These are phyloP conservation scores for Melanotaenia nigrans DNA, from an alignment of 2,797 vertebrate genomes.

Conservation along the genomic window DNA sequence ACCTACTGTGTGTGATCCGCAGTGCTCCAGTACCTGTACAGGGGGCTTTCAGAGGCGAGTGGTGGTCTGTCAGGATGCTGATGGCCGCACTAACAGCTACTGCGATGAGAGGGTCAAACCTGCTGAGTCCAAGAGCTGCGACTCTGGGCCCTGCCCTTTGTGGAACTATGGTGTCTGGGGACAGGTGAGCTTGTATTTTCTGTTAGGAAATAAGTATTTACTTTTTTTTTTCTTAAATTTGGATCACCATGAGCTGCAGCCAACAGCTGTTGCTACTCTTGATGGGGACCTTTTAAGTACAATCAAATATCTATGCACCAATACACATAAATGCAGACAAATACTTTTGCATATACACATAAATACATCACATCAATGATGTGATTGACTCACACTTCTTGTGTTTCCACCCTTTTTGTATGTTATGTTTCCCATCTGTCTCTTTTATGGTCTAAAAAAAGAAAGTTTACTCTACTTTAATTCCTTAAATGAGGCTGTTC, in stretches of 20 bases:
- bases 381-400: not conserved
- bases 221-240: not conserved
- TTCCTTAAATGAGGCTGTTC: no score
- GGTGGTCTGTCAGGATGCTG: conserved; percentile 94
- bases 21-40: conserved; percentile 96
- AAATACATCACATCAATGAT: no score
- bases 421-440: not conserved
- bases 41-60: conserved; percentile 90
- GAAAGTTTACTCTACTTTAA: no score
- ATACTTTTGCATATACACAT: no score
- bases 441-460: not conserved
- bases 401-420: not conserved
- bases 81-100: conserved; percentile 86
- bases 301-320: not conserved
- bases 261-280: no score
- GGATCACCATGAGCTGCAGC: not conserved
- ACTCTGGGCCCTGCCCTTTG: conserved; percentile 91
- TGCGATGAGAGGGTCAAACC: conserved; percentile 90
- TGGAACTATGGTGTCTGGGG: conserved; percentile 96
- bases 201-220: not conserved
- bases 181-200: conserved; percentile 85
- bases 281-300: not conserved
- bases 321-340: not conserved
- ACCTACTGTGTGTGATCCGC: conserved; percentile 38
- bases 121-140: conserved; percentile 88